Conservation (phyloP, 2,797 vertebrate species). For the Amblyraja radiata region DNA sequence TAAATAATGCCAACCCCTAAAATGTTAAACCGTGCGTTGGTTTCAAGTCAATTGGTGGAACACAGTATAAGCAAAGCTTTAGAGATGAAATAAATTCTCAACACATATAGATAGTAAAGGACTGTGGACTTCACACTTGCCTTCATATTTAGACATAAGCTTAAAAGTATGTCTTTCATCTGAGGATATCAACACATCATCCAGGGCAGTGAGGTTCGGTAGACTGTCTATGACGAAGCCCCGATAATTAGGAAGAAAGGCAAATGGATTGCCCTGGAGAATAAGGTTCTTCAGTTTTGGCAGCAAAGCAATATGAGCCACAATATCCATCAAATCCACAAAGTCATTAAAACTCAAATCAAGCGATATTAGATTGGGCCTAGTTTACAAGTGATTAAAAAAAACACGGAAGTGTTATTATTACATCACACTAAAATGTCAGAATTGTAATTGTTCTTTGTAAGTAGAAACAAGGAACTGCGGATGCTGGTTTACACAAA, state of each 20-base stretch:
- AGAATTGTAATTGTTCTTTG: not conserved
- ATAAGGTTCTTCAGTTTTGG: conserved; percentile 58
- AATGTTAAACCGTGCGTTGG: not conserved
- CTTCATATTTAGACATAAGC: conserved; percentile 53
- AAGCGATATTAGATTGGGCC: conserved; percentile 76
- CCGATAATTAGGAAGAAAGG: conserved; percentile 65
- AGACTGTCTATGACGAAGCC: conserved; percentile 71
- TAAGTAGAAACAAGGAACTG: no score
- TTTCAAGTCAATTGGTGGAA: not conserved
- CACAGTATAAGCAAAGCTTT: not conserved
- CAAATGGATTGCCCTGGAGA: conserved; percentile 75
- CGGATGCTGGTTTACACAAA: no score
- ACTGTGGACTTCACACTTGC: conserved; percentile 51
- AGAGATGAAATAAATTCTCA: not conserved
- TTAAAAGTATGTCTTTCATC: conserved; percentile 58
- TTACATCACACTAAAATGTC: not conserved
- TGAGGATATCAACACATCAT: conserved; percentile 55
- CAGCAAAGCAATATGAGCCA: conserved; percentile 55
- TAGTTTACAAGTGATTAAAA: conserved; percentile 44
- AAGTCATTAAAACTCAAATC: conserved; percentile 77
- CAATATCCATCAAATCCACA: conserved; percentile 54
- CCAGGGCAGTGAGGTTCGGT: conserved; percentile 58
- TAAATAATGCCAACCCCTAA: not conserved
- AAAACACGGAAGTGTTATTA: not conserved
- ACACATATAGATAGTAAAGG: not conserved